Conservation (phyloP, 2,797 vertebrate species). For the Cyclopterus lumpus region DNA sequence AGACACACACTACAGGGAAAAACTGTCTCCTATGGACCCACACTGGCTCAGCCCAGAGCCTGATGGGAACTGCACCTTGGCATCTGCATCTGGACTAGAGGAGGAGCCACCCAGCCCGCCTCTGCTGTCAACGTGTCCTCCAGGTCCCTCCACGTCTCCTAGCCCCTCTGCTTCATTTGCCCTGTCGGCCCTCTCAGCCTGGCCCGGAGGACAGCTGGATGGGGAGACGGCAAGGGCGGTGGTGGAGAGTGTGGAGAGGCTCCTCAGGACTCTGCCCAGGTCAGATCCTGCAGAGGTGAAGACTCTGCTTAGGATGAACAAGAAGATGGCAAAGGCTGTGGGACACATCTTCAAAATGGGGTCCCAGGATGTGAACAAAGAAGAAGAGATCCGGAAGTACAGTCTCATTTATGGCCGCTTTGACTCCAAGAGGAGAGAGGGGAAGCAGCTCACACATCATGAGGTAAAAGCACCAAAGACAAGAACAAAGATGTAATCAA, state of each 20-base stretch:
- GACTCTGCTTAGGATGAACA: constrained; percentile 92
- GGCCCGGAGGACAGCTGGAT: constrained; percentile 87
- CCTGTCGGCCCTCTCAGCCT: constrained; percentile 71
- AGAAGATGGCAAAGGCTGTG: constrained; percentile 94
- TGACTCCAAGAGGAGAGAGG: constrained; percentile 94
- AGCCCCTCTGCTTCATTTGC: constrained; percentile 78
- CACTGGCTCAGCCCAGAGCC: constrained; percentile 91
- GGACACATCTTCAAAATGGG: constrained; percentile 96
- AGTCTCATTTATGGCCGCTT: constrained; percentile 96
- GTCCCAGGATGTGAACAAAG: constrained; percentile 88
- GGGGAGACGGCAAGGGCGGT: constrained; percentile 88
- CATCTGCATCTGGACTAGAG: constrained; percentile 81
- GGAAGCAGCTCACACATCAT: constrained; percentile 95
- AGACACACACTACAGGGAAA: constrained; percentile 84
- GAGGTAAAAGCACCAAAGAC: constrained; percentile 85
- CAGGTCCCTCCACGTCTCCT: constrained; percentile 78
- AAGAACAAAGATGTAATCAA: not conserved
- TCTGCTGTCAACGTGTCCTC: constrained; percentile 64
- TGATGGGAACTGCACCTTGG: constrained; percentile 76
- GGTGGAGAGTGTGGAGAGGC: constrained; percentile 90
- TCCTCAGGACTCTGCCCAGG: constrained; percentile 89
- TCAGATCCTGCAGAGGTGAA: constrained; percentile 88
- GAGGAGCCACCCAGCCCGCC: constrained; percentile 85
- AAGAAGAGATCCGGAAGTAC: constrained; percentile 95
- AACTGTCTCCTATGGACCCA: constrained; percentile 89